A percentile compares a stretch with the other conserved stretches of the same genome.
phyloP scores from a whole-genome alignment of 2,113 vertebrate species.

The Daboia siamensis region DNA sequence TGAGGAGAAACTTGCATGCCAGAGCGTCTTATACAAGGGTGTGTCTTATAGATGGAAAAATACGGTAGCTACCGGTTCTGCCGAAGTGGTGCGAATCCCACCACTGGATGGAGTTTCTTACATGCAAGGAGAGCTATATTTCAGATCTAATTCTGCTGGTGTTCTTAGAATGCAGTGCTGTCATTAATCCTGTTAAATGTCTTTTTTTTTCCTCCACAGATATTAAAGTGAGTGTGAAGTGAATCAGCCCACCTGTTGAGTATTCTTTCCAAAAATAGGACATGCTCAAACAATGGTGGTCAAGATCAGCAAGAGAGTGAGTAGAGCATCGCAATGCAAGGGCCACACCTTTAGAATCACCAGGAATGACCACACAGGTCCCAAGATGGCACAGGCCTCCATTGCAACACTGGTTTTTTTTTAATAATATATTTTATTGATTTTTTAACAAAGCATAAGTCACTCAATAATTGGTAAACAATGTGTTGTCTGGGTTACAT shows the following conservation, averaged over 20 bases:
- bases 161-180: background rate
- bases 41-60: too few species aligned
- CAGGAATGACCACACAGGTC: background rate
- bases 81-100: too few species aligned
- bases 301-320: background rate
- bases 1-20: too few species aligned
- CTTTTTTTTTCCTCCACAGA: background rate
- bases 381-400: background rate
- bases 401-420: background rate
- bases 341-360: background rate
- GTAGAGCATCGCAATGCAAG: background rate
- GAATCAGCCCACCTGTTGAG: background rate
- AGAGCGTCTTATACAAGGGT: too few species aligned
- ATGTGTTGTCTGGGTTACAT: too few species aligned
- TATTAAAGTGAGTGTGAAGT: background rate
- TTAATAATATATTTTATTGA: too few species aligned
- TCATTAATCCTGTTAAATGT: background rate
- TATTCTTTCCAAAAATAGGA: background rate
- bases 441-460: too few species aligned
- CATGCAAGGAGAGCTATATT: slow-evolving; percentile 13
- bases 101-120: background rate
- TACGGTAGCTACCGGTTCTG: too few species aligned
- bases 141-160: background rate
- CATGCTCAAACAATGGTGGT: background rate
- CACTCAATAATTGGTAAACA: too few species aligned